Conservation (phyloP, 2,113 vertebrate genomes). For the Upupa epops region DNA sequence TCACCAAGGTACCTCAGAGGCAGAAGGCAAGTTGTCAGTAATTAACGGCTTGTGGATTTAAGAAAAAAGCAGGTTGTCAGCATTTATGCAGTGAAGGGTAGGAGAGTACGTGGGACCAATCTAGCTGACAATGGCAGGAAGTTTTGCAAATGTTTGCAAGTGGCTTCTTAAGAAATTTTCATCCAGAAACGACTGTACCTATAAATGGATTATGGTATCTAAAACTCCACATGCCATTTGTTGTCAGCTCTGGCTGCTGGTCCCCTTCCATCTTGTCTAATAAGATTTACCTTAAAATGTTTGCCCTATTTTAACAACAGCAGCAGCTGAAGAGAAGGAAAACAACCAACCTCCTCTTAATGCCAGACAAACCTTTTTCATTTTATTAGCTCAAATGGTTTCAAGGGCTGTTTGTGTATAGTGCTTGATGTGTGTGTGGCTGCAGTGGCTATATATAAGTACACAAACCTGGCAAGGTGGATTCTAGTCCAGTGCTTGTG, state of each 20-base stretch:
- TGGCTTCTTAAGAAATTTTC: conserved; percentile 40
- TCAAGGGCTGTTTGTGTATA: neutral
- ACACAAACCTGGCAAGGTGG: neutral
- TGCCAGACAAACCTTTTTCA: neutral
- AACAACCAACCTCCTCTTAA: neutral
- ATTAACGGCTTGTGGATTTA: conserved; percentile 7
- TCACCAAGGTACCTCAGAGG: neutral
- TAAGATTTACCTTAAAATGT: conserved; percentile 6
- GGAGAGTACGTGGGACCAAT: neutral
- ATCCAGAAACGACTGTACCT: conserved; percentile 20
- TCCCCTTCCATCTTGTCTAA: neutral
- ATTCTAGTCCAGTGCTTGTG: neutral
- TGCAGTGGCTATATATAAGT: neutral
- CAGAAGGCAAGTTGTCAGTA: conserved; percentile 30
- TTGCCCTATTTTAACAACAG: conserved; percentile 11
- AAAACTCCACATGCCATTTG: conserved; percentile 3
- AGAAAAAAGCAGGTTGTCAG: conserved; percentile 28
- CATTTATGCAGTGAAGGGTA: neutral
- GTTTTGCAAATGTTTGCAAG: conserved; percentile 49
- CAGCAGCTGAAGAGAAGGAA: neutral
- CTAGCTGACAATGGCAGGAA: conserved; percentile 34
- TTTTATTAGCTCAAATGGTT: conserved; percentile 11
- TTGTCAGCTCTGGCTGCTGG: neutral
- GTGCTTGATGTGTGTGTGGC: neutral
- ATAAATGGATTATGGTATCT: conserved; percentile 51